Evolutionary conservation across 1,140 invertebrate genomes (phyloP).

Genomic region (Chironomus tepperi): DNA sequence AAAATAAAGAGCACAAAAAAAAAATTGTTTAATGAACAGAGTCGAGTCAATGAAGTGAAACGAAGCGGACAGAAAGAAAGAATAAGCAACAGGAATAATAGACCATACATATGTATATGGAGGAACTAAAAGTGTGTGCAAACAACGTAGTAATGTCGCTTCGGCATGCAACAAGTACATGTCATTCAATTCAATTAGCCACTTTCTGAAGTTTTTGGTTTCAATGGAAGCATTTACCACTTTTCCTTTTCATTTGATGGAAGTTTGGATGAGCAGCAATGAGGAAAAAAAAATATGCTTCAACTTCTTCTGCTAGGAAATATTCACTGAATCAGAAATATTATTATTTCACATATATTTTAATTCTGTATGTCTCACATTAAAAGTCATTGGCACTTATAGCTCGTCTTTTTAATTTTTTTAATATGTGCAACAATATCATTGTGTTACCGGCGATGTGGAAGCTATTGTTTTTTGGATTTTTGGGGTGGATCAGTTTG

Average conservation of each 20-base stretch:
- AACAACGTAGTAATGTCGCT: neutral
- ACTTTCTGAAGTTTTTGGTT: neutral
- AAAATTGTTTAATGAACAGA: too few species aligned
- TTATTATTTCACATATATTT: neutral
- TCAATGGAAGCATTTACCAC: constrained; percentile 5
- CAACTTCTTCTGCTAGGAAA: neutral
- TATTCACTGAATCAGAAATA: constrained; percentile 15
- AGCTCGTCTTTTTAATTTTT: neutral
- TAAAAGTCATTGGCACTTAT: constrained; percentile 18
- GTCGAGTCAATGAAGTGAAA: constrained; percentile 17
- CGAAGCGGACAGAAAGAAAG: neutral
- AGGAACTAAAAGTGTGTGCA: neutral
- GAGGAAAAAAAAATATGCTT: neutral
- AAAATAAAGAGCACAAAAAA: neutral
- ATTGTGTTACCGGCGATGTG: too few species aligned
- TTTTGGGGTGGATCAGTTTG: too few species aligned
- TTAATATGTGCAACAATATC: neutral
- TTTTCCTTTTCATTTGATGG: constrained; percentile 1
- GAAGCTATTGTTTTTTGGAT: too few species aligned
- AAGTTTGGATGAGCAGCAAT: neutral
- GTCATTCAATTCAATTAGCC: constrained; percentile 16
- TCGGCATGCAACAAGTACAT: constrained; percentile 11
- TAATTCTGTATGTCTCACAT: neutral
- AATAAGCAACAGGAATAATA: too few species aligned
- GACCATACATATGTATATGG: too few species aligned